Evolutionary conservation across 2,113 vertebrate species (phyloP).

Genomic region (Alligator sinensis): DNA sequence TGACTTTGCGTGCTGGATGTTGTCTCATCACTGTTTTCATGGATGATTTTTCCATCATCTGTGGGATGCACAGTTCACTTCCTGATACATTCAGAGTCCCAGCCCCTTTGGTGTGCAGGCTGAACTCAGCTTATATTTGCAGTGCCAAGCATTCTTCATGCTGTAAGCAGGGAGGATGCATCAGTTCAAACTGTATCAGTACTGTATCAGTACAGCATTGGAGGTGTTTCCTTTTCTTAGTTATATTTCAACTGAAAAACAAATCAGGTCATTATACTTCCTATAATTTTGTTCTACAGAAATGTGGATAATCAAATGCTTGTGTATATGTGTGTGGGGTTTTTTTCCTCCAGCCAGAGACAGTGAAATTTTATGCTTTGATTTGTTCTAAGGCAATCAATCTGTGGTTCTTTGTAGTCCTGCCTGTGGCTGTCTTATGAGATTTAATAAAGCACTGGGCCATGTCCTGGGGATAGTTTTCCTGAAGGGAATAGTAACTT

Average conservation of each 20-base stretch:
- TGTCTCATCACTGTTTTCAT: slow-evolving; percentile 46
- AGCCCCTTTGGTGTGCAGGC: background rate
- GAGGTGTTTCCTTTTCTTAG: background rate
- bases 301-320: slow-evolving; percentile 52
- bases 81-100: slow-evolving; percentile 36
- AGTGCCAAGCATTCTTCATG: slow-evolving; percentile 3
- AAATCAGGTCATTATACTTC: slow-evolving; percentile 9
- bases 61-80: slow-evolving; percentile 35
- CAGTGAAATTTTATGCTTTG: slow-evolving; percentile 62
- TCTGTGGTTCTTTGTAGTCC: slow-evolving; percentile 4
- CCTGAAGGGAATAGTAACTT: background rate
- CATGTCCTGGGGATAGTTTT: slow-evolving; percentile 26
- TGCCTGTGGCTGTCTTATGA: background rate
- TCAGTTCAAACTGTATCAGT: slow-evolving; percentile 20
- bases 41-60: slow-evolving; percentile 41
- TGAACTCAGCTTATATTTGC: background rate
- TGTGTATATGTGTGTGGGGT: no score
- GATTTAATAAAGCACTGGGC: slow-evolving; percentile 30
- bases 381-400: slow-evolving; percentile 42
- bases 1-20: background rate
- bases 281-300: slow-evolving; percentile 44
- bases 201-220: slow-evolving; percentile 19
- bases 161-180: slow-evolving; percentile 21
- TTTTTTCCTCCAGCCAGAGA: slow-evolving; percentile 40
- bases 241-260: slow-evolving; percentile 26